A percentile compares a stretch with the other conserved stretches of the same genome.
Evolutionary conservation across 2,888 invertebrate species (phyloP).

Genomic region (Temnothorax rugatulus): DNA sequence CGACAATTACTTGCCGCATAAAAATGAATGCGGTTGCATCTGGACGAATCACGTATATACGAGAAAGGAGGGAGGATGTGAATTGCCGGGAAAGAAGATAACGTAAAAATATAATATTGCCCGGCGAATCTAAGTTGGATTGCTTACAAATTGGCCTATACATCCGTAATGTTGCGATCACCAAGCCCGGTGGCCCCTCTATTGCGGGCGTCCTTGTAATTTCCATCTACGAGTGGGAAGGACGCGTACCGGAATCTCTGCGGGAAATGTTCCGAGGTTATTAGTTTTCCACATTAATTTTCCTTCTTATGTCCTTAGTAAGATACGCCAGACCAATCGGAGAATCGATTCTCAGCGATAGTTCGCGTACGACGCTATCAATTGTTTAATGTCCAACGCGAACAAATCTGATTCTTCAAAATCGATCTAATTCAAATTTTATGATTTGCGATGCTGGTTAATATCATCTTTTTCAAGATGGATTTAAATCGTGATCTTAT

Average conservation of each 20-base stretch:
- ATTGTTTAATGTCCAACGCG: background rate
- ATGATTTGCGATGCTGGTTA: background rate
- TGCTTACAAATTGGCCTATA: constrained; percentile 86
- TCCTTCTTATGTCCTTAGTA: constrained; percentile 54
- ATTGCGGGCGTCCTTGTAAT: constrained; percentile 78
- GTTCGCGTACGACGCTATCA: constrained; percentile 19
- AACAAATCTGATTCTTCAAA: background rate
- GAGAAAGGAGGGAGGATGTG: constrained; percentile 47
- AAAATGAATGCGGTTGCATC: constrained; percentile 24
- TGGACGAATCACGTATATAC: constrained; percentile 16
- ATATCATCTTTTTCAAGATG: background rate
- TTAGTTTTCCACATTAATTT: constrained; percentile 74
- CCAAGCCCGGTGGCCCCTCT: constrained; percentile 76
- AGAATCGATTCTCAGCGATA: constrained; percentile 58
- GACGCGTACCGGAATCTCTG: constrained; percentile 69
- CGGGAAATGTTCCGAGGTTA: constrained; percentile 69
- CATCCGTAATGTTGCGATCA: constrained; percentile 85
- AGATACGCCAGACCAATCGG: constrained; percentile 10
- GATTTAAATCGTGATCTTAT: background rate
- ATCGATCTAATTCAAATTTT: constrained; percentile 14
- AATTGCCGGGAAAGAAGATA: constrained; percentile 74
- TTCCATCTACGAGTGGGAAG: constrained; percentile 77
- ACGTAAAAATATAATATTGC: constrained; percentile 85
- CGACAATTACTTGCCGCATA: constrained; percentile 39
- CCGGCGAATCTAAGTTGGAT: constrained; percentile 84